Conservation (phyloP, 2,113 vertebrate species). For the Phaethon lepturus region DNA sequence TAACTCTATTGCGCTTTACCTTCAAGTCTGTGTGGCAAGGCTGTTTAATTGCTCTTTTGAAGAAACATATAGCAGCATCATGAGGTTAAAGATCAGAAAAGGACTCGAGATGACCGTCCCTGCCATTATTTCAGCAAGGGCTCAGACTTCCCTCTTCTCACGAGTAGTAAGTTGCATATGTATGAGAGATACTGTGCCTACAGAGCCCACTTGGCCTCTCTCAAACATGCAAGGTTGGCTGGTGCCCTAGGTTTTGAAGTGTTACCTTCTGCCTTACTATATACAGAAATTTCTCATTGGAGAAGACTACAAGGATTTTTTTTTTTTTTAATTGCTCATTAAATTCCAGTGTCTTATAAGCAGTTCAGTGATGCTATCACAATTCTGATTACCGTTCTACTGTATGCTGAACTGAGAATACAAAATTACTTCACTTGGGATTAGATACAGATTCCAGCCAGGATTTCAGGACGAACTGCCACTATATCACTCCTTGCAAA, state of each 20-base stretch:
- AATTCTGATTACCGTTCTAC: not conserved
- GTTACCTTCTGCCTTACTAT: not conserved
- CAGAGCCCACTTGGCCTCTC: not conserved
- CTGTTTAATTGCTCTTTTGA: not conserved
- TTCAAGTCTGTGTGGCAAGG: not conserved
- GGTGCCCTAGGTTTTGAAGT: not conserved
- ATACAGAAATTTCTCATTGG: not conserved
- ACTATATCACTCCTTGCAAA: not conserved
- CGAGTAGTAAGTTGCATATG: rapidly evolving
- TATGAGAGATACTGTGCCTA: not conserved
- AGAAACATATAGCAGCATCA: not conserved
- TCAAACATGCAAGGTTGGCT: not conserved
- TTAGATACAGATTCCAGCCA: not conserved
- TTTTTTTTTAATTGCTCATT: not conserved
- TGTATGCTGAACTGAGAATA: not conserved
- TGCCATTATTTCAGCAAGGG: not conserved
- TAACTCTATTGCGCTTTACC: not conserved
- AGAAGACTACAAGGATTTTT: not conserved
- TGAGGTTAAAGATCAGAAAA: not conserved
- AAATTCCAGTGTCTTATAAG: not conserved
- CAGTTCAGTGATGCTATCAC: not conserved
- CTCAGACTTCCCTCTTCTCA: not conserved
- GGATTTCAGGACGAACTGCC: not conserved
- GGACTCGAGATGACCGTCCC: not conserved
- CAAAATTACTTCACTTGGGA: not conserved